Base-by-base conservation (phyloP, 1,140 invertebrate genomes). In the Camponotus pennsylvanicus region DNA sequence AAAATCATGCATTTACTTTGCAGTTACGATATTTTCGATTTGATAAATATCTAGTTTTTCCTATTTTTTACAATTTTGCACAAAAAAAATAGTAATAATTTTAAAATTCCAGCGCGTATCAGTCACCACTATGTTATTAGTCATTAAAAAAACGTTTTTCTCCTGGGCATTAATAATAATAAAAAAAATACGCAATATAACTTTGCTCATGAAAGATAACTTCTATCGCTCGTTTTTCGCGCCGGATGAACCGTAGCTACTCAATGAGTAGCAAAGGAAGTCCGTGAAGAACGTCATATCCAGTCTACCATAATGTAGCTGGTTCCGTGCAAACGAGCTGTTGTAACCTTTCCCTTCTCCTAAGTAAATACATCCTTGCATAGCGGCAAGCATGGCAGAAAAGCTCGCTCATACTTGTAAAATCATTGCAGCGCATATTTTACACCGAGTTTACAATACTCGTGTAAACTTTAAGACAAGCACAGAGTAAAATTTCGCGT, bases 301-400 rank as follows among this genome's bases (percentile, higher is more conserved):
- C 11, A 82, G 40, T 18, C 37, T 15, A 21, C 61, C 79, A 32
- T 82, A 82, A 61, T 71, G 67, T 40, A 82, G 55, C 34, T 18
- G 7, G 37, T 73, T 71, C 15, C 57, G 42, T 45, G 66, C 45
- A 57, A 45, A 27, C 27, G 37, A 82, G 37, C 18, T 15, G 69
- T 67, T 67, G 52, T 71, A 45, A 71, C 21, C 52, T 82, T 71
- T 71, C 15, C 37, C 67, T 61, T 82, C 45, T 15, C 40, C 34
- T 37, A 27, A 70, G 40, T 45, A 13, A 69, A 13, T 40, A 55
- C 67, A 82, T 73, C 52, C 9, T 40, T 70, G 34, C 42, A 45
- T 9, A 40, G 37, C 37, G 34, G 27, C 3, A 21, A 21, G 9
- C 27, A 27, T 27, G 27, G 27, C 59, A 27, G 32, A 15, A 71